Conservation (phyloP, 2,888 invertebrate genomes). For the Polylopha cassiicola region DNA sequence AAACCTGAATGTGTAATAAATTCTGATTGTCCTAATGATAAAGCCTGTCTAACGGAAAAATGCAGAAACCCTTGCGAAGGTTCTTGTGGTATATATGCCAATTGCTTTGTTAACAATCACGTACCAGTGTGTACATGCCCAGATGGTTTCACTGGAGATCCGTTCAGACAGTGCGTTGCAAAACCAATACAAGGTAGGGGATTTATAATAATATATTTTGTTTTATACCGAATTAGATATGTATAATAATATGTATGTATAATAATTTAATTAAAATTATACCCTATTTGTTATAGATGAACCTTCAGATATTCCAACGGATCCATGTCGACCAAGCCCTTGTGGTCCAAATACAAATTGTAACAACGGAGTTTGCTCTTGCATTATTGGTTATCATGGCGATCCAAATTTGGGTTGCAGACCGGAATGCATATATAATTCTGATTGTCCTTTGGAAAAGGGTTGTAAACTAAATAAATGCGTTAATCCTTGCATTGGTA, state of each 20-base stretch:
- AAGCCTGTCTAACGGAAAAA: slow-evolving; percentile 82
- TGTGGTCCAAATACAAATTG: slow-evolving; percentile 81
- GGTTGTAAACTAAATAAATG: slow-evolving; percentile 83
- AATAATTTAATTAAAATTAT: slow-evolving; percentile 1
- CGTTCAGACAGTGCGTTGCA: slow-evolving; percentile 81
- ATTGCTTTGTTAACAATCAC: slow-evolving; percentile 83
- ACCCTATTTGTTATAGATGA: slow-evolving; percentile 34
- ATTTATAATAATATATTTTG: background rate
- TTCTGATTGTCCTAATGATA: slow-evolving; percentile 80
- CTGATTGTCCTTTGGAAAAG: slow-evolving; percentile 80
- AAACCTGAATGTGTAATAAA: slow-evolving; percentile 82
- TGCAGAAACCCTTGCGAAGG: slow-evolving; percentile 84
- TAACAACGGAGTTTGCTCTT: slow-evolving; percentile 77
- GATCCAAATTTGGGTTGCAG: slow-evolving; percentile 82
- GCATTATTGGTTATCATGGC: slow-evolving; percentile 78
- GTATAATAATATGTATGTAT: background rate
- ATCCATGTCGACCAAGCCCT: slow-evolving; percentile 80
- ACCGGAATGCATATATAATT: slow-evolving; percentile 83
- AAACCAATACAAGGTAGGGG: slow-evolving; percentile 67
- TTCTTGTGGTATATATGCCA: slow-evolving; percentile 81
- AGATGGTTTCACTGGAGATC: slow-evolving; percentile 81
- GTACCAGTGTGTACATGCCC: slow-evolving; percentile 84
- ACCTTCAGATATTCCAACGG: slow-evolving; percentile 34
- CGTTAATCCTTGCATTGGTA: slow-evolving; percentile 83
- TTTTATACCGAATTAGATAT: slow-evolving; percentile 9